Conservation (phyloP, 2,113 vertebrate genomes). For the Ochotona princeps region DNA sequence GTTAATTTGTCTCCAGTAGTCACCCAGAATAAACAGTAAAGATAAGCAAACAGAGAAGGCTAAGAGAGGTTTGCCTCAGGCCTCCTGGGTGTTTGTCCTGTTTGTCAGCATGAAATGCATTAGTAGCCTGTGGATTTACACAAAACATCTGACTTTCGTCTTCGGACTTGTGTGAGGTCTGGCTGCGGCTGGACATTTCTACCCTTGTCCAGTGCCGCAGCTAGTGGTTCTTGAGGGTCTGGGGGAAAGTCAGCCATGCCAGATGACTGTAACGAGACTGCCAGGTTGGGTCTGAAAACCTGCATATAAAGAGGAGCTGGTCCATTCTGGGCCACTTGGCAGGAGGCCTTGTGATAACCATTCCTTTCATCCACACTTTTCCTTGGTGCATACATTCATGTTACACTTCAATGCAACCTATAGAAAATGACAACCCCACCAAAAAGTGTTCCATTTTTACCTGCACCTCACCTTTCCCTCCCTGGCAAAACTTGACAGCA, state of each 20-base stretch:
- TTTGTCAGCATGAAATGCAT: background rate
- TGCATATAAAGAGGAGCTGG: rapidly evolving
- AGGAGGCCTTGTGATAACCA: background rate
- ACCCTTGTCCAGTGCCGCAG: too few species aligned
- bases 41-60: background rate
- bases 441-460: background rate
- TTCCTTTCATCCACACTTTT: background rate
- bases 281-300: background rate
- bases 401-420: background rate
- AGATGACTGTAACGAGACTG: background rate
- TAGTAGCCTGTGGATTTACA: background rate
- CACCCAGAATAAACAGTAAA: background rate
- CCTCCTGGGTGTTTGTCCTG: background rate
- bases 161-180: background rate
- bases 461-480: background rate
- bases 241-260: too few species aligned
- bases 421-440: background rate
- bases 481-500: rapidly evolving
- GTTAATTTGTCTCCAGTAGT: background rate
- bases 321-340: too few species aligned
- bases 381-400: background rate
- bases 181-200: background rate
- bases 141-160: background rate
- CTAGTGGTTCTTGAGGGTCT: rapidly evolving
- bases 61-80: background rate